Evolutionary conservation across 2,797 vertebrate genomes (phyloP), one percentile per base, ranked within the genome.

Genomic region (Rhodeus uyekii): DNA sequence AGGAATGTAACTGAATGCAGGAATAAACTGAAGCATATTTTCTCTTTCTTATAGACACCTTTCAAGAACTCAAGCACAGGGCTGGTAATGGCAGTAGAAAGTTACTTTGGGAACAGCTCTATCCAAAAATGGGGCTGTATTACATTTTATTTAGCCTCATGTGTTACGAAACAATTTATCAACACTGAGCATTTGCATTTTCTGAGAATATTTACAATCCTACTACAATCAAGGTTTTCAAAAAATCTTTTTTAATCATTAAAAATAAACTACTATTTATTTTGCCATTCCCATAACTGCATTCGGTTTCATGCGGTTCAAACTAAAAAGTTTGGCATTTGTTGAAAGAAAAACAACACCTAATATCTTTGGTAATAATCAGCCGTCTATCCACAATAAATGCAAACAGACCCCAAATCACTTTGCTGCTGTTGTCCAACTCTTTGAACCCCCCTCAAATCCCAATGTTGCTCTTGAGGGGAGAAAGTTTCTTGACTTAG

Each of bases 401-500:
- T 16, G 13, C 32, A 75, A 50, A 36, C 53, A 80, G 29, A 48
- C 24, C 32, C 69, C 55, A 63, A 63, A 81, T 73, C 3, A 60
- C n/a, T 75, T 75, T 34, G 24, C 53, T 42, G 53, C 73, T n/a
- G 5, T 81, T 73, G 2, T 29, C 58, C 68, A 75, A 16, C 46
- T 63, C 58, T 64, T 44, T 19, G 42, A 73, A 60, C 18, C 60
- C n/a, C n/a, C 8, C 44, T 19, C 19, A 53, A 50, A 72, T 53
- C 32, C 4, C 39, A 44, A 61, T 19, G 77, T 22, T 79, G 38
- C 27, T 44, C 19, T 32, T 10, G 65, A 79, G 50, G 27, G 4
- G 60, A 64, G 71, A 80, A 69, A 76, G 64, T 83, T 84, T 81
- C 60, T 39, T 71, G n/a, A 58, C 34, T 83, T 81, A 90, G n/a